Base-by-base conservation (phyloP, 1,140 invertebrate genomes). In the Zeugodacus cucurbitae region DNA sequence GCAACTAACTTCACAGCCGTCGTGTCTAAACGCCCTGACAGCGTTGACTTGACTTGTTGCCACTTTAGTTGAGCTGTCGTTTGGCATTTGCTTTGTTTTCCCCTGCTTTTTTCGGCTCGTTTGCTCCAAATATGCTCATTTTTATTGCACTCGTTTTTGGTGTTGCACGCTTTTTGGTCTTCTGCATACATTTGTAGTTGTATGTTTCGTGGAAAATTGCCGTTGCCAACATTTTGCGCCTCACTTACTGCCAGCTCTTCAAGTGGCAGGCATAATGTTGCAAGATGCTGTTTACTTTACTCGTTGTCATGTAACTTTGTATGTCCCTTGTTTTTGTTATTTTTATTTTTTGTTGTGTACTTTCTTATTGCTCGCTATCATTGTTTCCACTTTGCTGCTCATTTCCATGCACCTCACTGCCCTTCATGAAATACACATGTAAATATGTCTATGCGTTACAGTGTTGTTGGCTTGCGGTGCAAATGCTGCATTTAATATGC, bases 21-120 rank as follows among this genome's bases (percentile, higher is more conserved):
- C n/a, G 10, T 6, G 58, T 59, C 58, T 59, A 22, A 59, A 41
- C 70, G 5, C 74, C 26, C 41, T n/a, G 37, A 82, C 74, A 82
- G 74, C 74, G 74, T 48, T 82, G 74, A 82, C 41, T 48, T 82
- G 74, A 82, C 44, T 82, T 48, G 37, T 82, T 82, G 74, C 41
- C 74, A 48, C 41, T 48, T 48, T n/a, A 54, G 48, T 54, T 82
- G 41, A 82, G 41, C 44, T 34, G 74, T 82, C 17, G 41, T 22
- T 29, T 48, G 74, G 74, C 41, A 48, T 26, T 48, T 82, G 41
- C 10, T 82, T 82, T 82, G n/a, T 82, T 82, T 82, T 82, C 17
- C 20, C 4, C n/a, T 20, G 3, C 34, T 4, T 70, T 34, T 17
- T 70, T 70, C 26, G 74, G 41, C 74, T 22, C 26, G 34, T 48